Percentiles rank a stretch among this genome's conserved stretches.
Evolutionary conservation across 2,797 vertebrate genomes (phyloP).

Genomic region (Catharus ustulatus): DNA sequence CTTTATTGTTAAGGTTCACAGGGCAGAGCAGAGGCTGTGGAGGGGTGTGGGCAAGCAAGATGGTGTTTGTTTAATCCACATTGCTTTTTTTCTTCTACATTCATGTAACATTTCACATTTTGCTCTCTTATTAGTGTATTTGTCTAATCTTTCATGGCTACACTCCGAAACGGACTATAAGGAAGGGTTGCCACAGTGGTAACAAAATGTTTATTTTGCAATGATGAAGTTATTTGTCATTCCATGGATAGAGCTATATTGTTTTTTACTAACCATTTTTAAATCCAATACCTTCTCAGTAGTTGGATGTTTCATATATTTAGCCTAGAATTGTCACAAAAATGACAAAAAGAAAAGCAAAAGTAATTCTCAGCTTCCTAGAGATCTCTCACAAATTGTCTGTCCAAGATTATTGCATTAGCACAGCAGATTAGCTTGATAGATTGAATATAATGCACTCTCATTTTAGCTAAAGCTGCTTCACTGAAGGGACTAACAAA

Average conservation of each 20-base stretch:
- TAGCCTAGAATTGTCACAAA: background rate
- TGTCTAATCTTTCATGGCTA: background rate
- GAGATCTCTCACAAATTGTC: background rate
- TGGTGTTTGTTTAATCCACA: background rate
- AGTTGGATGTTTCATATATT: background rate
- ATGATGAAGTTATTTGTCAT: background rate
- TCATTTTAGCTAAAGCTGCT: constrained; percentile 31
- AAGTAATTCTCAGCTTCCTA: background rate
- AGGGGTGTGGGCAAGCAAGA: background rate
- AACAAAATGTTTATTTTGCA: background rate
- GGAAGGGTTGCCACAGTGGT: background rate
- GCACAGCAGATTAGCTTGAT: constrained; percentile 15
- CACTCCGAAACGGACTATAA: background rate
- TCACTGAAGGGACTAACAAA: constrained; percentile 40
- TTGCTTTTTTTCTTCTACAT: background rate
- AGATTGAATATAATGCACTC: background rate
- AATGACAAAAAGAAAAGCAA: background rate
- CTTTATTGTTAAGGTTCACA: background rate
- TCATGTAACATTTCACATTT: background rate
- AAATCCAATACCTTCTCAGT: background rate
- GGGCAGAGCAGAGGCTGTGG: background rate
- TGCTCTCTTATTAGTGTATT: background rate
- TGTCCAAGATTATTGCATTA: constrained; percentile 20
- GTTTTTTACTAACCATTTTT: background rate
- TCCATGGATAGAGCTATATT: background rate